phyloP scores from a whole-genome alignment of 2,797 vertebrate species.

The Protonibea diacanthus region DNA sequence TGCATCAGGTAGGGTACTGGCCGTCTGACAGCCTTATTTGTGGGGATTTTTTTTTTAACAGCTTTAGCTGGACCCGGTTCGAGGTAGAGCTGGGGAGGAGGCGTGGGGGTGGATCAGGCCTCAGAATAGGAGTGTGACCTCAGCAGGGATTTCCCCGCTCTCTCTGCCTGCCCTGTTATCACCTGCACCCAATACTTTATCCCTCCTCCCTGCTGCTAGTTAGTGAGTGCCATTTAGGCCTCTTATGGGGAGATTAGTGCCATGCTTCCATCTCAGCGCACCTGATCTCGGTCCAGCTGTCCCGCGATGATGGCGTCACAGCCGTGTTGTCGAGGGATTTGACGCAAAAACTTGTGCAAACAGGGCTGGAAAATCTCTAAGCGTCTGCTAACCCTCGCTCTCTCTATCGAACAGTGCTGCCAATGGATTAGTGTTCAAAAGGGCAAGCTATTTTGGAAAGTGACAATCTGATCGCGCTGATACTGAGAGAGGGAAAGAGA shows the following conservation, averaged over 20 bases:
- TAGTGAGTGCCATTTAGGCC: conserved; percentile 50
- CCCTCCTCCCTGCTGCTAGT: conserved; percentile 27
- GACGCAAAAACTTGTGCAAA: conserved; percentile 32
- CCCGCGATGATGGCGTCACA: conserved; percentile 63
- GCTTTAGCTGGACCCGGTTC: conserved; percentile 12
- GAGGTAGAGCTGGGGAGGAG: neutral
- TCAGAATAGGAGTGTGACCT: conserved; percentile 47
- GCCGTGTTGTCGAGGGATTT: conserved; percentile 48
- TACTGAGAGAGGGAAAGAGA: neutral
- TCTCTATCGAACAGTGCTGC: conserved; percentile 34
- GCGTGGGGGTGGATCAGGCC: neutral
- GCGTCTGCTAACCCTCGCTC: conserved; percentile 10
- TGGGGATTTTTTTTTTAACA: conserved; percentile 19
- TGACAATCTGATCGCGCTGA: conserved; percentile 26
- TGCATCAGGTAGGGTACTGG: conserved; percentile 13
- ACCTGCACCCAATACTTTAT: conserved; percentile 42
- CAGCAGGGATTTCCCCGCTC: conserved; percentile 68
- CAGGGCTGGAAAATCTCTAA: conserved; percentile 26
- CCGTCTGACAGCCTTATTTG: conserved; percentile 1
- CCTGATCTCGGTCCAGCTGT: conserved; percentile 56
- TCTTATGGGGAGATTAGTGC: conserved; percentile 62
- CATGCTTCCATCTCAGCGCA: conserved; percentile 43
- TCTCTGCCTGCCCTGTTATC: conserved; percentile 50
- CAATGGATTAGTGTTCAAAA: conserved; percentile 48
- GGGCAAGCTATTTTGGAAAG: conserved; percentile 60